phyloP scores from a whole-genome alignment of 2,797 vertebrate species.

The Champsocephalus esox region DNA sequence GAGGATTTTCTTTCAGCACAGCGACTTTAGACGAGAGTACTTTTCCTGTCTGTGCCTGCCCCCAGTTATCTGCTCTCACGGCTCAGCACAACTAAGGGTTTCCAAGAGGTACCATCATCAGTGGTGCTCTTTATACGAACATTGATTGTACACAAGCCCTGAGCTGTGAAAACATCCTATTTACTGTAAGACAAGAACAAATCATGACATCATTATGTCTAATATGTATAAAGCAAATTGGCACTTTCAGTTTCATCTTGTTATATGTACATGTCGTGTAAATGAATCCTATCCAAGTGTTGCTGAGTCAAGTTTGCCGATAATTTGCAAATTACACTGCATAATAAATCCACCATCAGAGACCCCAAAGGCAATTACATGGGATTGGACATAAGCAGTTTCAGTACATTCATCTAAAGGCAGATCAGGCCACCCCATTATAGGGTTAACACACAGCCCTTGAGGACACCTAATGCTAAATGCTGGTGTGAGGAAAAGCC shows the following conservation, averaged over 20 bases:
- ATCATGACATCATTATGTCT: conserved; percentile 31
- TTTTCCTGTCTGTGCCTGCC: conserved; percentile 49
- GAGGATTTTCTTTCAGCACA: conserved; percentile 43
- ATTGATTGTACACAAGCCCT: conserved; percentile 30
- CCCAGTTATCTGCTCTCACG: conserved; percentile 38
- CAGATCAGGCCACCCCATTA: conserved; percentile 67
- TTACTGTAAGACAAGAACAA: conserved; percentile 14
- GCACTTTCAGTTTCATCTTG: conserved; percentile 41
- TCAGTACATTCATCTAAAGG: conserved; percentile 53
- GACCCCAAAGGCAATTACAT: conserved; percentile 70
- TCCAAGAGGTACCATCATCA: conserved; percentile 40
- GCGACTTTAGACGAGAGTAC: conserved; percentile 4
- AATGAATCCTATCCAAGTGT: conserved; percentile 59
- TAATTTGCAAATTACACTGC: conserved; percentile 72
- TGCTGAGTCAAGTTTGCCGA: conserved; percentile 59
- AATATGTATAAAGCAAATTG: conserved; percentile 35
- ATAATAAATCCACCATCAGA: conserved; percentile 72
- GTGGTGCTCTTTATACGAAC: conserved; percentile 39
- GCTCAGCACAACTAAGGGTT: conserved; percentile 57
- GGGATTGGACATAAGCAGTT: conserved; percentile 64
- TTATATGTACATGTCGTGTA: conserved; percentile 57
- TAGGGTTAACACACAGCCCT: conserved; percentile 54
- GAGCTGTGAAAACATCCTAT: conserved; percentile 33
- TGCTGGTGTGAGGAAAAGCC: conserved; percentile 58
- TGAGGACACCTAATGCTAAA: conserved; percentile 51